Percentiles rank a stretch among this genome's conserved stretches.
phyloP scores from a whole-genome alignment of 2,113 vertebrate genomes.

The Eulemur rufifrons region DNA sequence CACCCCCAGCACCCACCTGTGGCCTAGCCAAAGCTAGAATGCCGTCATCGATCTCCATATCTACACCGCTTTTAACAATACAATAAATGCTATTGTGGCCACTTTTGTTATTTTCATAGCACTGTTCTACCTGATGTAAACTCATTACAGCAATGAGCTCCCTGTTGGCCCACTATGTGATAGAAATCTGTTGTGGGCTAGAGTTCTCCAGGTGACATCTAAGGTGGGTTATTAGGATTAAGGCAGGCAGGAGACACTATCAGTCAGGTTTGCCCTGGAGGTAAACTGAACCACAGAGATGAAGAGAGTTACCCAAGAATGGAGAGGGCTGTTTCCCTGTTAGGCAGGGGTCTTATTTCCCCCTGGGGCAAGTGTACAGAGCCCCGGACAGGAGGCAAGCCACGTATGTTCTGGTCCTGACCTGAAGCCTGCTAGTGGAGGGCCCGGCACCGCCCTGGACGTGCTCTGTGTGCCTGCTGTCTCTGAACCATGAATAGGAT shows the following conservation, averaged over 20 bases:
- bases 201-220: background rate
- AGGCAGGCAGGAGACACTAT: background rate
- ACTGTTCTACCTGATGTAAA: background rate
- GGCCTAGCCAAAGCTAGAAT: background rate
- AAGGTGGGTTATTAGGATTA: background rate
- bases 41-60: background rate
- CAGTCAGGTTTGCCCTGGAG: background rate
- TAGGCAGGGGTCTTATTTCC: background rate
- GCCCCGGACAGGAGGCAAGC: background rate
- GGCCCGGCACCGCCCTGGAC: background rate
- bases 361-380: background rate
- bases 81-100: background rate
- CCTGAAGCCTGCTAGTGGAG: background rate
- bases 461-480: background rate
- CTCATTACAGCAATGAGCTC: background rate
- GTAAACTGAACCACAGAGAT: background rate
- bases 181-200: conserved; percentile 3
- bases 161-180: background rate
- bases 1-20: background rate
- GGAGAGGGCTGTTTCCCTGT: background rate
- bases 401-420: background rate
- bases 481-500: background rate
- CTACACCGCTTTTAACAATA: background rate
- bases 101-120: conserved; percentile 17
- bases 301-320: background rate